Conservation (phyloP, 1,140 invertebrate genomes). For the Chironomus tepperi region DNA sequence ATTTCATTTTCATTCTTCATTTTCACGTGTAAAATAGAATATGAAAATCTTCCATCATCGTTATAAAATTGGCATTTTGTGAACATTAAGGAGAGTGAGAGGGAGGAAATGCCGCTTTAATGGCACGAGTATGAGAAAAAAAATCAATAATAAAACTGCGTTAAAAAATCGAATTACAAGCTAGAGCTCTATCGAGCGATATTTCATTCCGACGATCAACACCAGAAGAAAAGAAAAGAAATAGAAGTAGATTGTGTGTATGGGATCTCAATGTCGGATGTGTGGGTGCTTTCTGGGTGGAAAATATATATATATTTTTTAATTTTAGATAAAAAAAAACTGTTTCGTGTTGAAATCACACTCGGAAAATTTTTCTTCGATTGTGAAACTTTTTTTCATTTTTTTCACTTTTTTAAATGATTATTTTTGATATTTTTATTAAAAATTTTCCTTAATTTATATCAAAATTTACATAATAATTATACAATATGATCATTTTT, state of each 20-base stretch:
- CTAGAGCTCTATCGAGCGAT: background rate
- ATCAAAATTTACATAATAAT: too few species aligned
- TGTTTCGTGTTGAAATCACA: slow-evolving; percentile 22
- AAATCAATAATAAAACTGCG: background rate
- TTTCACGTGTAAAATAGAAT: too few species aligned
- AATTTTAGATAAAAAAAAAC: slow-evolving; percentile 16
- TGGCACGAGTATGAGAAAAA: background rate
- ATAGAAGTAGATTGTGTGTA: slow-evolving; percentile 18
- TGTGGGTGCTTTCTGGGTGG: slow-evolving; percentile 20
- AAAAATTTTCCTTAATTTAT: background rate
- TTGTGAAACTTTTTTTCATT: background rate
- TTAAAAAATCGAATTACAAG: background rate
- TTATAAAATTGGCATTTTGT: background rate
- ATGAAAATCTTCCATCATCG: too few species aligned
- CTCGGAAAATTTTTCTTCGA: background rate
- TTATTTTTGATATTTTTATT: background rate
- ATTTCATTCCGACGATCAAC: background rate
- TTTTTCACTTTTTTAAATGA: background rate
- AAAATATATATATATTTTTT: slow-evolving; percentile 6
- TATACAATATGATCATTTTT: too few species aligned
- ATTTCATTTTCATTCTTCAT: too few species aligned
- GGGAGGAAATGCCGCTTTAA: too few species aligned
- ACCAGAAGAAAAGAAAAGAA: background rate
- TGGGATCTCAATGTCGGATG: background rate
- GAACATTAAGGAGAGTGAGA: too few species aligned